Percentiles rank a stretch among this genome's conserved stretches.
phyloP scores from a whole-genome alignment of 2,888 invertebrate species.

The Philereme transversata region DNA sequence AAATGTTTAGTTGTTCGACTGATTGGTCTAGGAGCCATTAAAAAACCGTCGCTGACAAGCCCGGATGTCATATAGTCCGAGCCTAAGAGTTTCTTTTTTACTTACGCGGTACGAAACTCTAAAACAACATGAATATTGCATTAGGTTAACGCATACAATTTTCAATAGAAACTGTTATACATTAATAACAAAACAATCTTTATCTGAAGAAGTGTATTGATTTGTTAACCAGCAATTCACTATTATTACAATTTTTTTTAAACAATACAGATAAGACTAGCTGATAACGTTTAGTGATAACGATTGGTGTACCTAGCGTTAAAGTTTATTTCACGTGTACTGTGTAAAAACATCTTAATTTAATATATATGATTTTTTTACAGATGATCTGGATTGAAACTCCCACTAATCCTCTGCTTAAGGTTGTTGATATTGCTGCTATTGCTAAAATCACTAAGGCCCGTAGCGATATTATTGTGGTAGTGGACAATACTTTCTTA shows the following conservation, averaged over 20 bases:
- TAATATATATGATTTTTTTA: slow-evolving; percentile 45
- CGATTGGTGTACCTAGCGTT: slow-evolving; percentile 10
- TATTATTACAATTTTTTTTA: slow-evolving; percentile 18
- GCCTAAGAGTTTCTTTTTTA: no score
- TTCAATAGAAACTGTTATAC: slow-evolving; percentile 15
- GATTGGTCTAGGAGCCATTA: no score
- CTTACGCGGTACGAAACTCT: no score
- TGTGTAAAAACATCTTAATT: neutral
- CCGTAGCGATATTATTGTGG: slow-evolving; percentile 85
- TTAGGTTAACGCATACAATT: slow-evolving; percentile 5
- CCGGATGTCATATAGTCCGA: no score
- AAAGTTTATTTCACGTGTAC: slow-evolving; percentile 1
- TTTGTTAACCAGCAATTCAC: slow-evolving; percentile 23
- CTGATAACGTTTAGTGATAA: slow-evolving; percentile 25
- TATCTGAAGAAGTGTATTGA: slow-evolving; percentile 37
- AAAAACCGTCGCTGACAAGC: no score
- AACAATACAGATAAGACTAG: slow-evolving; percentile 35
- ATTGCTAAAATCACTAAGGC: slow-evolving; percentile 85
- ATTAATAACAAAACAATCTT: slow-evolving; percentile 44
- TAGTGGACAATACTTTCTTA: slow-evolving; percentile 97
- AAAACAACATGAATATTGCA: slow-evolving; percentile 1
- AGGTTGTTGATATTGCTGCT: slow-evolving; percentile 93
- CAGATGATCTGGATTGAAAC: slow-evolving; percentile 96
- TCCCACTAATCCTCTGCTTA: slow-evolving; percentile 97
- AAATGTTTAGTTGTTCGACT: no score